phyloP scores from a whole-genome alignment of 2,113 vertebrate species.

The Rhinolophus sinicus region DNA sequence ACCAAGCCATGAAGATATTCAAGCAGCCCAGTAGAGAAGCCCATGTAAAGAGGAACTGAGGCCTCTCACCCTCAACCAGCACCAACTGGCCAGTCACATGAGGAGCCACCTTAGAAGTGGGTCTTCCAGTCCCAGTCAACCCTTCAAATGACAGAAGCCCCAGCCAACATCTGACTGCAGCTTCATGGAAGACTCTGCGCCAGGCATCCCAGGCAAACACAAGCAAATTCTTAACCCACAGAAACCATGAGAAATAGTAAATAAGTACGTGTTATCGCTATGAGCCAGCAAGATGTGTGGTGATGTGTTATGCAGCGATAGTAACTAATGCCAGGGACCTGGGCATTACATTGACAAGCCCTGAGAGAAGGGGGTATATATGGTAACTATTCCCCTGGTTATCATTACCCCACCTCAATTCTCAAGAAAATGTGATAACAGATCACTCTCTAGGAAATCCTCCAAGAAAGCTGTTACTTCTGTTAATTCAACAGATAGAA shows the following conservation, averaged over 20 bases:
- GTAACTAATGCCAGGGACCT: not conserved
- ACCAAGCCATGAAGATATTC: not conserved
- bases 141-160: not conserved
- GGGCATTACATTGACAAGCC: not conserved
- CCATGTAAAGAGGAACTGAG: not conserved
- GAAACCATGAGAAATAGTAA: not conserved
- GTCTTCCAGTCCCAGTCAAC: not conserved
- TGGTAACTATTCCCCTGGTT: not conserved
- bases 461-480: not conserved
- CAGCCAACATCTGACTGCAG: not conserved
- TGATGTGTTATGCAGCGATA: not conserved
- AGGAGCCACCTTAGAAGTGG: not conserved
- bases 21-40: not conserved
- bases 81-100: not conserved
- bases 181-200: not conserved
- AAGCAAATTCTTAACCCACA: not conserved
- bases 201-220: not conserved
- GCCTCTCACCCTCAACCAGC: not conserved
- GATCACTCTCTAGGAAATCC: constrained; percentile 14
- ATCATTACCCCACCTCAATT: not conserved
- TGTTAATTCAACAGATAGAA: constrained; percentile 49
- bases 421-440: not conserved
- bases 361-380: not conserved
- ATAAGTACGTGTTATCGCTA: not conserved
- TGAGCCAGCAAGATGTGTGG: not conserved